Evolutionary conservation across 2,888 invertebrate genomes (phyloP).

Genomic region (Hirtodrosophila histrioides): DNA sequence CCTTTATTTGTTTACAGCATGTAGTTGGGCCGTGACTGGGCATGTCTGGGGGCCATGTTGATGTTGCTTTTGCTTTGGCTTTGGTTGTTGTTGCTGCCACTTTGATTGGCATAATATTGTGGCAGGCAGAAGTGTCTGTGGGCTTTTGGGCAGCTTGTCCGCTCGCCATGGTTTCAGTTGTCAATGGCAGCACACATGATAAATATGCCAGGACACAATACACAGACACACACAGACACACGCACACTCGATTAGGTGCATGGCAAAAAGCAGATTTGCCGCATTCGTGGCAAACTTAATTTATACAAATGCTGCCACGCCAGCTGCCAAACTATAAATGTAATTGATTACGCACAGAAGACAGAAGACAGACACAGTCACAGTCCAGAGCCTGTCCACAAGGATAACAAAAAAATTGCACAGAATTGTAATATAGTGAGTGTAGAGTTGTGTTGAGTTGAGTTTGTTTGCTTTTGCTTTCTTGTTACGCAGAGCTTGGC

Average conservation of each 20-base stretch:
- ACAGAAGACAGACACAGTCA: constrained; percentile 10
- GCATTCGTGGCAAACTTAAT: constrained; percentile 60
- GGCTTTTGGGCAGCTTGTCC: constrained; percentile 8
- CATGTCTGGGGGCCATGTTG: constrained; percentile 8
- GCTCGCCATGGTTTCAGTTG: constrained; percentile 25
- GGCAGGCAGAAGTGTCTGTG: constrained; percentile 28
- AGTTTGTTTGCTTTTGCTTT: background rate
- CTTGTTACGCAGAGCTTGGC: background rate
- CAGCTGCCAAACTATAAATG: constrained; percentile 68
- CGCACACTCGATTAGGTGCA: constrained; percentile 43
- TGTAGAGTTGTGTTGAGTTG: background rate
- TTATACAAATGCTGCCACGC: constrained; percentile 76
- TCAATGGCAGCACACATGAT: constrained; percentile 61
- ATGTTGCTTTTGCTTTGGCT: constrained; percentile 7
- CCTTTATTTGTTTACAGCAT: constrained; percentile 65
- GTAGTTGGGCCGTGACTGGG: constrained; percentile 47
- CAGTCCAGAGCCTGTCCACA: background rate
- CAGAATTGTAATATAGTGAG: constrained; percentile 31
- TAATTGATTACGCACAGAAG: constrained; percentile 74
- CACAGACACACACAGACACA: constrained; percentile 23
- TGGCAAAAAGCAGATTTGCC: constrained; percentile 22
- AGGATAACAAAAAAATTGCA: constrained; percentile 10
- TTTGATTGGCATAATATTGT: constrained; percentile 58
- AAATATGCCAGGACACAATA: constrained; percentile 41
- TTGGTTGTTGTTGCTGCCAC: background rate